A percentile compares a stretch with the other conserved stretches of the same genome.
phyloP scores from a whole-genome alignment of 2,888 invertebrate genomes.

The Leptinotarsa rubiginosa region DNA sequence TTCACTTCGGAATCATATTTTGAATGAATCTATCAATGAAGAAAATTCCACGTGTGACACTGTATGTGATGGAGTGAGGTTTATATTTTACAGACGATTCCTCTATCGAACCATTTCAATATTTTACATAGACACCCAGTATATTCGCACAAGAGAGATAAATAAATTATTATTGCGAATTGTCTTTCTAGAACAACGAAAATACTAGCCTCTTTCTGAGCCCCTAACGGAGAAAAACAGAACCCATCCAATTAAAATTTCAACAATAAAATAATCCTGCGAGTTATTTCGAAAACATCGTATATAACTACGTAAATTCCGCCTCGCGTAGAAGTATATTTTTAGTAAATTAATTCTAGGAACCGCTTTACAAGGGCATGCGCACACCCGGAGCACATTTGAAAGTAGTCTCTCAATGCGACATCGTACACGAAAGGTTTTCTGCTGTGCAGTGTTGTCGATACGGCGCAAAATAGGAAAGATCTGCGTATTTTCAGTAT shows the following conservation, averaged over 20 bases:
- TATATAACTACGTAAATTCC: conserved; percentile 34
- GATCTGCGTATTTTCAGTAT: too few species aligned
- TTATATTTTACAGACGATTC: too few species aligned
- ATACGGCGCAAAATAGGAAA: not conserved
- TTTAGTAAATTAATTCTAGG: conserved; percentile 52
- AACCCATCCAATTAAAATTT: not conserved
- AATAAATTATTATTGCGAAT: too few species aligned
- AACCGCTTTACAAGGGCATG: conserved; percentile 41
- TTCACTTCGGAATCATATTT: too few species aligned
- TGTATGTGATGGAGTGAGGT: too few species aligned
- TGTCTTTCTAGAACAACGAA: too few species aligned
- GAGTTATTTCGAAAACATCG: conserved; percentile 22
- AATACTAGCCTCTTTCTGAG: not conserved
- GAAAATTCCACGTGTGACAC: too few species aligned
- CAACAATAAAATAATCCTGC: conserved; percentile 11
- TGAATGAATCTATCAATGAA: too few species aligned
- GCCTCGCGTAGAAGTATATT: conserved; percentile 42
- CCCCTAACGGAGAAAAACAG: not conserved
- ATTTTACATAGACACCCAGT: too few species aligned
- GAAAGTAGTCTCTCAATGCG: conserved; percentile 45
- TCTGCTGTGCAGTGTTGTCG: conserved; percentile 11
- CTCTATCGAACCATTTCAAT: too few species aligned
- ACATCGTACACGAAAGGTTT: conserved; percentile 39
- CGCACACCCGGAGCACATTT: conserved; percentile 45
- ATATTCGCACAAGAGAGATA: too few species aligned